Evolutionary conservation across 2,888 invertebrate genomes (phyloP).

Genomic region (Drosophila ustulata): DNA sequence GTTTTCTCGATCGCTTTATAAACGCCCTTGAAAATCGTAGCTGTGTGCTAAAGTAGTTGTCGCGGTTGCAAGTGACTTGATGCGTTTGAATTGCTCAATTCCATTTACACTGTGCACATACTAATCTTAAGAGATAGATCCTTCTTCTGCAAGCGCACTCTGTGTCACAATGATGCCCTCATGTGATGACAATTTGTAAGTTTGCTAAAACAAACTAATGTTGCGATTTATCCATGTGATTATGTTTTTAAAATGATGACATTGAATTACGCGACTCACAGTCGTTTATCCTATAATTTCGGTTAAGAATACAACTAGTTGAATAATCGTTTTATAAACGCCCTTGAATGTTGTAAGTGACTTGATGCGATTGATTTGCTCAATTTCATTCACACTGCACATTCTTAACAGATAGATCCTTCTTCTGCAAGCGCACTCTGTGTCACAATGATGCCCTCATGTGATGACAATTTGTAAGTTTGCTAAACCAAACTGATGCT

Average conservation of each 20-base stretch:
- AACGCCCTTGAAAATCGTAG: slow-evolving; percentile 66
- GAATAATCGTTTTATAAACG: background rate
- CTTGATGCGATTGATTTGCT: too few species aligned
- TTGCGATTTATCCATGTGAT: slow-evolving; percentile 68
- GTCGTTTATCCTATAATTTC: background rate
- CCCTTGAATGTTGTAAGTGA: too few species aligned
- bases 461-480: slow-evolving; percentile 74
- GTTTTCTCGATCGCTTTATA: slow-evolving; percentile 60
- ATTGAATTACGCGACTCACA: slow-evolving; percentile 68
- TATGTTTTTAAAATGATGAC: slow-evolving; percentile 29
- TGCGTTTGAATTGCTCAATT: slow-evolving; percentile 24
- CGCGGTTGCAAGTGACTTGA: slow-evolving; percentile 43
- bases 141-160: slow-evolving; percentile 45
- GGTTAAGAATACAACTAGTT: background rate
- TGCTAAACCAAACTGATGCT: slow-evolving; percentile 58
- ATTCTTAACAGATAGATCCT: background rate
- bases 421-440: slow-evolving; percentile 70
- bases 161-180: slow-evolving; percentile 62
- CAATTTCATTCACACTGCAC: too few species aligned
- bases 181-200: slow-evolving; percentile 73
- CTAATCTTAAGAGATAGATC: background rate
- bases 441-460: slow-evolving; percentile 59
- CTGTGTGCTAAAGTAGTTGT: slow-evolving; percentile 55
- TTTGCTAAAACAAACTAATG: slow-evolving; percentile 62
- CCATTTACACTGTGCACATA: slow-evolving; percentile 49